Evolutionary conservation across 2,113 vertebrate genomes (phyloP).

Genomic region (Ailurus styani): DNA sequence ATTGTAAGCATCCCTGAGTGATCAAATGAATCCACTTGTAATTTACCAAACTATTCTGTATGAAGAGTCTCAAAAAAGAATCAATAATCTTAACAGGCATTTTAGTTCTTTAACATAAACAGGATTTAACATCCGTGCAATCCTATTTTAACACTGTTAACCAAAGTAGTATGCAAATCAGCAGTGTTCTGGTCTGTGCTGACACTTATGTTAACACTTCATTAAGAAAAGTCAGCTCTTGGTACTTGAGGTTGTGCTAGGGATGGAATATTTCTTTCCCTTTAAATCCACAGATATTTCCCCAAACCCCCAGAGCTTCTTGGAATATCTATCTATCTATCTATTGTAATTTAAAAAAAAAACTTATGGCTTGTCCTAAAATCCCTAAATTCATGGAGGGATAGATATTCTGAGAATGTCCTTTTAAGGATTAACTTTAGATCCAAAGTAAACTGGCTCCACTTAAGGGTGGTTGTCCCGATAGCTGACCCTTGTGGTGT

Average conservation of each 20-base stretch:
- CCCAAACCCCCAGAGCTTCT: not conserved
- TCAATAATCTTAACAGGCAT: conserved; percentile 4
- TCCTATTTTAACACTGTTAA: not conserved
- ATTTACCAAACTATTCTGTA: not conserved
- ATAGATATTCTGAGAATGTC: not conserved
- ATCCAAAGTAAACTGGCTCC: not conserved
- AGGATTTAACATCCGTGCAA: not conserved
- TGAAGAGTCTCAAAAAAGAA: not conserved
- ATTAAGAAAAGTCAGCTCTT: not conserved
- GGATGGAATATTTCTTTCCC: conserved; percentile 21
- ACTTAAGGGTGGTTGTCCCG: not conserved
- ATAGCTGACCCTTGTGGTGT: not conserved
- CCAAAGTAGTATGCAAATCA: not conserved
- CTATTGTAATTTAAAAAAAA: not conserved
- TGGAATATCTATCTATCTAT: conserved; percentile 3
- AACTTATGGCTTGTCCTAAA: not conserved
- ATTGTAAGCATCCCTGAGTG: not conserved
- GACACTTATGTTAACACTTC: not conserved
- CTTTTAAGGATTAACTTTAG: not conserved
- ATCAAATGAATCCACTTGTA: conserved; percentile 27
- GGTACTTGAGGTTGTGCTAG: not conserved
- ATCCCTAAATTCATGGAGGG: not conserved
- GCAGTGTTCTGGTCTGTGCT: not conserved
- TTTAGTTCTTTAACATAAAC: conserved; percentile 21
- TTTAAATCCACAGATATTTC: not conserved